Evolutionary conservation across 2,888 invertebrate genomes (phyloP).

Genomic region (Neoaliturus tenellus): DNA sequence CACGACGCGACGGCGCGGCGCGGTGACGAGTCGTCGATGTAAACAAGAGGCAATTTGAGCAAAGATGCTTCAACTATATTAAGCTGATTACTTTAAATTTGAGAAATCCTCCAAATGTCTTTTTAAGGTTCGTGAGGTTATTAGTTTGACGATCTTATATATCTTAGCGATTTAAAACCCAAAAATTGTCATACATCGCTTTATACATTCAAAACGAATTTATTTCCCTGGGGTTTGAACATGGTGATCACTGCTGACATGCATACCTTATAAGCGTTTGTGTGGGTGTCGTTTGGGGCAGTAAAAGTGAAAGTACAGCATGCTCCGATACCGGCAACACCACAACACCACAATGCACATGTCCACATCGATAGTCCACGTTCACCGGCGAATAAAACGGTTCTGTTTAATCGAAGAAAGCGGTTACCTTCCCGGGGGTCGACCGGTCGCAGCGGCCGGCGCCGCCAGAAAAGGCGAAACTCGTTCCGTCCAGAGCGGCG

Average conservation of each 20-base stretch:
- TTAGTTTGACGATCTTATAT: too few species aligned
- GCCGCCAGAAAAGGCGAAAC: slow-evolving; percentile 42
- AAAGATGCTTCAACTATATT: too few species aligned
- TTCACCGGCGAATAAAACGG: slow-evolving; percentile 37
- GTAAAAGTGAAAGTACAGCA: slow-evolving; percentile 7
- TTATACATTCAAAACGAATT: too few species aligned
- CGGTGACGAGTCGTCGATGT: too few species aligned
- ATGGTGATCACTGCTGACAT: neutral
- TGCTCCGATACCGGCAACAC: neutral
- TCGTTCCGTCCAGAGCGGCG: neutral
- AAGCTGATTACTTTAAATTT: too few species aligned
- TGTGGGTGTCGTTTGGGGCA: slow-evolving; percentile 18
- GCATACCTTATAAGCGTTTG: neutral
- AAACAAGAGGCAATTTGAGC: too few species aligned
- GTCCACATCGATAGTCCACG: slow-evolving; percentile 6
- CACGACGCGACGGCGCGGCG: too few species aligned
- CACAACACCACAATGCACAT: slow-evolving; percentile 6
- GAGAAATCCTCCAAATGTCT: too few species aligned
- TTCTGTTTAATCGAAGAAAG: slow-evolving; percentile 46
- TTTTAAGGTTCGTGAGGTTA: too few species aligned
- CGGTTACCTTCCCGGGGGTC: neutral
- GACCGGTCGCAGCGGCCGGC: neutral
- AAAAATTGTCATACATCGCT: too few species aligned
- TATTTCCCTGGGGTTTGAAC: too few species aligned
- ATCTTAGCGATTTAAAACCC: too few species aligned